Percentiles rank a stretch among this genome's conserved stretches.
These are phyloP conservation scores for Trachemys scripta DNA, from an alignment of 2,113 vertebrate genomes.

Conservation along the genomic window DNA sequence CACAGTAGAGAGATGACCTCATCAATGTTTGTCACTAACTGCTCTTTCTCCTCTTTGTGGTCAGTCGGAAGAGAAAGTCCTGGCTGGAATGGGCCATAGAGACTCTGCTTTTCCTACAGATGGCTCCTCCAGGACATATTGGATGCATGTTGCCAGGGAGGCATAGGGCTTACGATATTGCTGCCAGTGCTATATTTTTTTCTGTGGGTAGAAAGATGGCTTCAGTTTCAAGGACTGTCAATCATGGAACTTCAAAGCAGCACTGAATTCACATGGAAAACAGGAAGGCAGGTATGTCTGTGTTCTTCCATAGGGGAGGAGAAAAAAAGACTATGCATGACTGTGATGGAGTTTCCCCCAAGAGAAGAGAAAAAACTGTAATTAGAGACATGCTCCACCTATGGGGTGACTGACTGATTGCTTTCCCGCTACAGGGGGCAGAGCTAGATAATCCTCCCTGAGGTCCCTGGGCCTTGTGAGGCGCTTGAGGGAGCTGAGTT, in stretches of 20 bases:
- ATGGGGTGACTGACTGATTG: too few relatives aligned
- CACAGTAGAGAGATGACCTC: neutral
- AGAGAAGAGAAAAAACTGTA: too few relatives aligned
- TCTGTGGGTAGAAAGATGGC: neutral
- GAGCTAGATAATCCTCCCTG: too few relatives aligned
- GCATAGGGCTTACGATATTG: neutral
- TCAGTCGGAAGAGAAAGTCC: neutral
- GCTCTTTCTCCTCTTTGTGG: neutral
- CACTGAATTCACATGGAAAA: neutral
- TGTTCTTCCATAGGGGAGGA: neutral
- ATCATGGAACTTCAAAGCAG: neutral
- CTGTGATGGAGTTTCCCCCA: too few relatives aligned
- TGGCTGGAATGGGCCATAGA: neutral
- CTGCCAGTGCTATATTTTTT: neutral
- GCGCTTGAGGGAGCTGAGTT: too few relatives aligned
- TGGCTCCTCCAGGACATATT: neutral
- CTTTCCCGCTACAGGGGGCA: too few relatives aligned
- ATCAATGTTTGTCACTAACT: neutral
- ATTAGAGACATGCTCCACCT: too few relatives aligned
- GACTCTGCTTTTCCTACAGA: rapidly evolving
- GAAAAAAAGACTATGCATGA: neutral
- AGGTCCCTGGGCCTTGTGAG: too few relatives aligned
- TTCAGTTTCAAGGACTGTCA: neutral
- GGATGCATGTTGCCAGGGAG: too few relatives aligned
- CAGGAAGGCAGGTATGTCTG: neutral